phyloP scores from a whole-genome alignment of 1,140 invertebrate species.

The Trichogramma pretiosum region DNA sequence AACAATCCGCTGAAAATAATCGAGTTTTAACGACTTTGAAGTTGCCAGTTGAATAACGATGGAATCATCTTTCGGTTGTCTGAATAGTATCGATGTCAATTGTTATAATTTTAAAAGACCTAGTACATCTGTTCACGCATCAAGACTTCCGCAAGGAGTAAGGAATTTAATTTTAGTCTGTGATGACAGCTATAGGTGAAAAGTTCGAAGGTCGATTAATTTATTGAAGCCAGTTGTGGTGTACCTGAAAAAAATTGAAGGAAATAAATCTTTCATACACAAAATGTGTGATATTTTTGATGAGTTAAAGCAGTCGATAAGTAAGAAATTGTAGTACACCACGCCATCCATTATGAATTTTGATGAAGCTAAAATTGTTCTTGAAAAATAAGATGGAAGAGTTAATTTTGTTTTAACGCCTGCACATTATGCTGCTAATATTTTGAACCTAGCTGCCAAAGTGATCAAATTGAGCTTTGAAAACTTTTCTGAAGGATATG shows the following conservation, averaged over 20 bases:
- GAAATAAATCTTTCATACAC: constrained; percentile 9
- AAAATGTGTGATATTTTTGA: constrained; percentile 15
- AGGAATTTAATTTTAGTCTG: constrained; percentile 15
- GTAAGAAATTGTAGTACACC: neutral
- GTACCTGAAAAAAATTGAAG: constrained; percentile 15
- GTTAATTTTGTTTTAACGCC: constrained; percentile 9
- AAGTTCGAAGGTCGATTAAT: constrained; percentile 5
- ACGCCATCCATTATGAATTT: neutral
- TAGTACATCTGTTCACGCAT: constrained; percentile 5
- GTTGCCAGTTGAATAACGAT: constrained; percentile 17
- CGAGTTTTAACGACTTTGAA: constrained; percentile 14
- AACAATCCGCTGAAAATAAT: neutral
- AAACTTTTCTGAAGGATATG: constrained; percentile 8
- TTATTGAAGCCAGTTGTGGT: constrained; percentile 15
- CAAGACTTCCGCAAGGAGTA: neutral
- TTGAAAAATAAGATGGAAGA: neutral
- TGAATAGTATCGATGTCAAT: constrained; percentile 15
- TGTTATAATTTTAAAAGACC: constrained; percentile 18
- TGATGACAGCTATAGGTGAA: constrained; percentile 13
- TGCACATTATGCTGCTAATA: constrained; percentile 16
- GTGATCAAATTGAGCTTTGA: constrained; percentile 2
- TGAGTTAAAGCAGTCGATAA: constrained; percentile 9
- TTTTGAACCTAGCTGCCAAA: constrained; percentile 15
- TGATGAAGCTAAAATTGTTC: neutral
- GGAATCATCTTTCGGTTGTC: constrained; percentile 12